A percentile compares a stretch with the other conserved stretches of the same genome.
Evolutionary conservation across 2,888 invertebrate species (phyloP).

Genomic region (Lycaena phlaeas): DNA sequence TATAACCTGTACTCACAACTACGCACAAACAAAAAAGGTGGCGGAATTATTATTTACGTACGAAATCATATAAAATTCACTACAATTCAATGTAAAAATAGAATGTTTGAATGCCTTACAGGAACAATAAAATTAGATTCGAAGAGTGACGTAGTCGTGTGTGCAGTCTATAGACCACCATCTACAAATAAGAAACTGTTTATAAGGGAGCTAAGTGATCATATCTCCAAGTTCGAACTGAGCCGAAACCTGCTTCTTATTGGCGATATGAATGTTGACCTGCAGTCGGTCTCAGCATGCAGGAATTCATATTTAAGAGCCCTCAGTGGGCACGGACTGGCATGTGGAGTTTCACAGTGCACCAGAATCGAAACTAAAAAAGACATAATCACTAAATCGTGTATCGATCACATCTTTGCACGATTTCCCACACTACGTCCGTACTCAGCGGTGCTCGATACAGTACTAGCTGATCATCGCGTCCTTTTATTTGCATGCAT

Average conservation of each 20-base stretch:
- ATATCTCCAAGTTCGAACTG: not conserved
- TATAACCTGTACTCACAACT: slow-evolving; percentile 12
- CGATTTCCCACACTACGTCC: slow-evolving; percentile 12
- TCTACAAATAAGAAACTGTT: slow-evolving; percentile 13
- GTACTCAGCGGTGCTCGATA: slow-evolving; percentile 15
- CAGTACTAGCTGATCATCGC: slow-evolving; percentile 13
- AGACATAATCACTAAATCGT: slow-evolving; percentile 11
- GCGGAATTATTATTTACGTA: slow-evolving; percentile 11
- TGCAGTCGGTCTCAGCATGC: not conserved
- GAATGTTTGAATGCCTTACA: slow-evolving; percentile 8
- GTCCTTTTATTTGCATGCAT: slow-evolving; percentile 1
- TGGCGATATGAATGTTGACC: slow-evolving; percentile 15
- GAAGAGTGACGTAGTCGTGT: not conserved
- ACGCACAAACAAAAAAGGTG: slow-evolving; percentile 9
- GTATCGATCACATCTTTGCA: slow-evolving; percentile 17
- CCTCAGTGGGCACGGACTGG: slow-evolving; percentile 10
- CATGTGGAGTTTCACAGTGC: slow-evolving; percentile 12
- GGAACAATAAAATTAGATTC: slow-evolving; percentile 5
- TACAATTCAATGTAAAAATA: not conserved
- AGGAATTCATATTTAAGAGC: not conserved
- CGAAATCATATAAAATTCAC: slow-evolving; percentile 9
- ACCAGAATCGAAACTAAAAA: slow-evolving; percentile 13
- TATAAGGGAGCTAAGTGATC: slow-evolving; percentile 11
- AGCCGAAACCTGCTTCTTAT: slow-evolving; percentile 8
- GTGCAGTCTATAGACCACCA: slow-evolving; percentile 16